Evolutionary conservation across 1,140 invertebrate genomes (phyloP).

Genomic region (Atopsyche davidsoni): DNA sequence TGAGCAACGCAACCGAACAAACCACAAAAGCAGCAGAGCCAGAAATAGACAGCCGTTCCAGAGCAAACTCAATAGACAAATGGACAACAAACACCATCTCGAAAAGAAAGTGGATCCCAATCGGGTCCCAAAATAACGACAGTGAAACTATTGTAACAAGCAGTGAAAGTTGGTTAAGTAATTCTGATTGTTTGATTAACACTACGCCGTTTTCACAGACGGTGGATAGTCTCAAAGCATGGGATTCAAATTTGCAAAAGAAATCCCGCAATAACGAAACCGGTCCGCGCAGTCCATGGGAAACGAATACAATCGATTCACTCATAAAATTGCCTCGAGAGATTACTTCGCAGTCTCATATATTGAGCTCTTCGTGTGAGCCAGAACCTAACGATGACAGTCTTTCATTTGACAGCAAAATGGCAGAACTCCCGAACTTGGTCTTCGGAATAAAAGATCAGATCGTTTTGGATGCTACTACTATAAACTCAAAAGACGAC

Average conservation of each 20-base stretch:
- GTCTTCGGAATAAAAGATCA: slow-evolving; percentile 18
- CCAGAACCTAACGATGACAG: slow-evolving; percentile 14
- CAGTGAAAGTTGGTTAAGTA: slow-evolving; percentile 18
- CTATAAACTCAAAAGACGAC: slow-evolving; percentile 14
- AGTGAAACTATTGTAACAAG: slow-evolving; percentile 11
- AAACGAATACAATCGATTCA: slow-evolving; percentile 8
- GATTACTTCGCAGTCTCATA: slow-evolving; percentile 9
- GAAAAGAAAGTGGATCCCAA: slow-evolving; percentile 28
- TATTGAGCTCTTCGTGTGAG: slow-evolving; percentile 15
- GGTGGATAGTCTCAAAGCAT: slow-evolving; percentile 19
- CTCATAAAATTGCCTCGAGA: slow-evolving; percentile 17
- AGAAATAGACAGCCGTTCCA: slow-evolving; percentile 9
- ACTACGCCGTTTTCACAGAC: slow-evolving; percentile 15
- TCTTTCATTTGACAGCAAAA: slow-evolving; percentile 21
- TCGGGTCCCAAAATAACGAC: slow-evolving; percentile 18
- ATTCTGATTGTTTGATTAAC: slow-evolving; percentile 17
- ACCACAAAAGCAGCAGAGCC: slow-evolving; percentile 4
- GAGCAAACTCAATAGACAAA: slow-evolving; percentile 16
- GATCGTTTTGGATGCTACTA: slow-evolving; percentile 11
- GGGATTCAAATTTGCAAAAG: slow-evolving; percentile 21
- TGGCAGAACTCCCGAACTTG: slow-evolving; percentile 15
- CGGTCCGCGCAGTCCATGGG: slow-evolving; percentile 17
- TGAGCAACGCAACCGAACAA: slow-evolving; percentile 11
- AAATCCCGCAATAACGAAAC: slow-evolving; percentile 6
- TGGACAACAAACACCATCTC: slow-evolving; percentile 17